A percentile compares a stretch with the other conserved stretches of the same genome.
These are phyloP conservation scores for Etheostoma nigrum DNA, from an alignment of 2,797 vertebrate species.

Conservation along the genomic window DNA sequence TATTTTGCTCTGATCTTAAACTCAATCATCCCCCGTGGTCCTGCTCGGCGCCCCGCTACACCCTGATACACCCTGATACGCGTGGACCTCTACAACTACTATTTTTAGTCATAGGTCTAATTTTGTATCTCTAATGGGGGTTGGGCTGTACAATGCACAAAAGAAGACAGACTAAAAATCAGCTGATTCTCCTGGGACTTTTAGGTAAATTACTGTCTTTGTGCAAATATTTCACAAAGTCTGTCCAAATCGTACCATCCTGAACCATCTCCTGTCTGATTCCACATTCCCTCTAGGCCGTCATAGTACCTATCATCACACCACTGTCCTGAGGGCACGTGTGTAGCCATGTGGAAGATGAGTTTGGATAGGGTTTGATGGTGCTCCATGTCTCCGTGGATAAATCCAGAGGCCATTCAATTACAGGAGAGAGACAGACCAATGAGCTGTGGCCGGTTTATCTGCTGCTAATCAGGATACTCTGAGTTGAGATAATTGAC, in stretches of 20 bases:
- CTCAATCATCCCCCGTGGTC: not conserved
- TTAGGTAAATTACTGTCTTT: not conserved
- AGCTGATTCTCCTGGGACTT: not conserved
- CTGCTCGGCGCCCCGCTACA: too few relatives aligned
- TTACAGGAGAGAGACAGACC: constrained; percentile 36
- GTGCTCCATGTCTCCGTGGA: constrained; percentile 37
- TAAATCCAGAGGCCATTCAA: constrained; percentile 54
- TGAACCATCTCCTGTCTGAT: not conserved
- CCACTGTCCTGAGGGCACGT: constrained; percentile 49
- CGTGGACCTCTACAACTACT: too few relatives aligned
- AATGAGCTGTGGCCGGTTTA: constrained; percentile 42
- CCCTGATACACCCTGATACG: too few relatives aligned
- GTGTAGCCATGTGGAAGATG: constrained; percentile 69
- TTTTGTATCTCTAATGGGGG: too few relatives aligned
- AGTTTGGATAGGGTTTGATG: constrained; percentile 63
- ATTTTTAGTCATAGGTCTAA: too few relatives aligned
- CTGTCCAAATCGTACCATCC: not conserved
- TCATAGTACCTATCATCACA: constrained; percentile 35
- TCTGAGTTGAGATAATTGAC: constrained; percentile 13
- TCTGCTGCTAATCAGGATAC: constrained; percentile 40
- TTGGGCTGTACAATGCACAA: not conserved
- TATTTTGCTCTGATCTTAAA: not conserved
- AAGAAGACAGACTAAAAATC: not conserved
- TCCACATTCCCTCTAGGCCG: not conserved
- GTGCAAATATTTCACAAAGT: constrained; percentile 3